These are phyloP conservation scores for Halesus radiatus DNA, from an alignment of 1,140 invertebrate species.

Conservation along the genomic window DNA sequence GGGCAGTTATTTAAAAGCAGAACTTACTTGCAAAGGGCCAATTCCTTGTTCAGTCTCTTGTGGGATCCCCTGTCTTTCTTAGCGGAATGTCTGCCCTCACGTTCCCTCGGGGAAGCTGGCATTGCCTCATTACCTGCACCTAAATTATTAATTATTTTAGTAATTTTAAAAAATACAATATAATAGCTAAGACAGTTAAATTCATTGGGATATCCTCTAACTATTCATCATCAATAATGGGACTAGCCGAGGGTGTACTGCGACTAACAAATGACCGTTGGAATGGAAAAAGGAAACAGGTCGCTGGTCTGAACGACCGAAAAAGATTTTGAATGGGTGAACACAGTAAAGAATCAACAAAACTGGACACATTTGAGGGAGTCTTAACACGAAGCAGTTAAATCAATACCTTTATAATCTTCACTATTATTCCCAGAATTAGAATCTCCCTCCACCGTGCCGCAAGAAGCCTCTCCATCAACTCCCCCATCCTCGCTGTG, in stretches of 20 bases:
- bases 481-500: slow-evolving; percentile 60
- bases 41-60: slow-evolving; percentile 84
- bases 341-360: no score
- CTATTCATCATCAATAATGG: no score
- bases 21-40: slow-evolving; percentile 78
- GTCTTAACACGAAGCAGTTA: no score
- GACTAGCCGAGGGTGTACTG: no score
- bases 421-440: slow-evolving; percentile 53
- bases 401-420: slow-evolving; percentile 38
- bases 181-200: background rate
- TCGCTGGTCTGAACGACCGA: background rate
- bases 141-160: background rate
- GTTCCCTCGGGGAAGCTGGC: slow-evolving; percentile 57
- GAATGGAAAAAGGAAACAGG: background rate
- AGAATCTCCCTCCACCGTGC: slow-evolving; percentile 48
- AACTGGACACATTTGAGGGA: no score
- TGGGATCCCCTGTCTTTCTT: slow-evolving; percentile 78
- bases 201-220: background rate
- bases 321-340: no score
- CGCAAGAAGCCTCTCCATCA: slow-evolving; percentile 54
- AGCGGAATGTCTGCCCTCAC: slow-evolving; percentile 61
- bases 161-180: no score
- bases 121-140: slow-evolving; percentile 56
- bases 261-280: background rate
- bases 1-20: background rate